Conservation (phyloP, 2,888 invertebrate species). For the Rhorus exstirpatorius region DNA sequence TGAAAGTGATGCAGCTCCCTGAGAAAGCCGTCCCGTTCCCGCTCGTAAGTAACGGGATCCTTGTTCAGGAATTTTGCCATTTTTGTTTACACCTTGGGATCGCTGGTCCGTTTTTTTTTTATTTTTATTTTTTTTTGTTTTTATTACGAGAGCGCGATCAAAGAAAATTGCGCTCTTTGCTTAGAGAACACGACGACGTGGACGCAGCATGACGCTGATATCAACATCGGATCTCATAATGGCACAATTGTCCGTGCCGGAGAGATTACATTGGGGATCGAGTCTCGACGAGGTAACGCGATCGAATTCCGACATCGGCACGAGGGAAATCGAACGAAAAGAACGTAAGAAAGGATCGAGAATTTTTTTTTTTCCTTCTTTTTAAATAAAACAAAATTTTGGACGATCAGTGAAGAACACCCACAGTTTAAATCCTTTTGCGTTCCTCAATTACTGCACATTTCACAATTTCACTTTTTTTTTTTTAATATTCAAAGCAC, state of each 20-base stretch:
- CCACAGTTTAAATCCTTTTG: too few relatives aligned
- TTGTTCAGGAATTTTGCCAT: conserved; percentile 90
- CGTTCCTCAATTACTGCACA: conserved; percentile 14
- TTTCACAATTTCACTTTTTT: conserved; percentile 9
- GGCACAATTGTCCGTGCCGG: conserved; percentile 77
- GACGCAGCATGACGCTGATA: conserved; percentile 59
- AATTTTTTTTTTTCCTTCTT: too few relatives aligned
- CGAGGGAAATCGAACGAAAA: neutral
- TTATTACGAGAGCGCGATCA: conserved; percentile 63
- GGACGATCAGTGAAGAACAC: too few relatives aligned
- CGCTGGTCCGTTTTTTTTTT: conserved; percentile 28
- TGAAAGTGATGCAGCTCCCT: conserved; percentile 96
- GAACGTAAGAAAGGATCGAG: too few relatives aligned
- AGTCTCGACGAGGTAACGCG: conserved; percentile 77
- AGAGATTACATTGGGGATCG: conserved; percentile 71
- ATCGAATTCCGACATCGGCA: conserved; percentile 79
- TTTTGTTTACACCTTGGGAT: conserved; percentile 76
- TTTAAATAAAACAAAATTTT: neutral
- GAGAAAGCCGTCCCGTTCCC: conserved; percentile 93
- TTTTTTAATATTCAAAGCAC: neutral
- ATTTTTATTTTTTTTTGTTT: too few relatives aligned
- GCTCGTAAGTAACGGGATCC: conserved; percentile 91
- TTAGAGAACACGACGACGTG: conserved; percentile 74
- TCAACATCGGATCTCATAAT: conserved; percentile 77
- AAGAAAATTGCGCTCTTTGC: conserved; percentile 74